Base-by-base conservation (phyloP, 2,888 invertebrate species). In the Anticlea derivata region DNA sequence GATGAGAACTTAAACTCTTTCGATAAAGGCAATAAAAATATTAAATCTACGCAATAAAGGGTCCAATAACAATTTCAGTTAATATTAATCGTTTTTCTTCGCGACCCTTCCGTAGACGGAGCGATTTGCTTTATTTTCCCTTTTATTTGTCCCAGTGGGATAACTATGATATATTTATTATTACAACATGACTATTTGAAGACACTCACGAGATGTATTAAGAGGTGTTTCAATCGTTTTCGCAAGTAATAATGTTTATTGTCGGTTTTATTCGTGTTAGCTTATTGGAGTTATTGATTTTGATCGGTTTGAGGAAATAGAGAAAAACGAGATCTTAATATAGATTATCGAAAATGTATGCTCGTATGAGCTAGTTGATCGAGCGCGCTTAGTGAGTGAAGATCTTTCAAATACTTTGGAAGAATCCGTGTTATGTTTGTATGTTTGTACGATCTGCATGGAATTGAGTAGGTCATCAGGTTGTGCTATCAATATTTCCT, bases 21-120 rank as follows among this genome's bases (percentile, higher is more conserved):
- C 80, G 70, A 66, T 70, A 70, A 70, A 64, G 62, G 75, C 75
- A 79, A 75, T 86, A 83, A 88, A 87, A 86, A 86, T 88, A 87
- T 88, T 84, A 86, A 83, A 83, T 80, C 74, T 75, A 56, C 63
- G 71, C 77, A 75, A 81, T 86, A 83, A 82, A 81, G 75, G 75
- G 76, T 72, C 62, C 84, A 61, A 84, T 87, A 86, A 88, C 86
- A 80, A 83, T 88, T 85, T 85, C 85, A 87, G 88, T 89, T 89
- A 88, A 90, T 89, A 89, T 89, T 89, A 90, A 90, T 89, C 87
- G 89, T 75, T 90, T 87, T 89, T 87, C 89, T 89, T 80, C 80
- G 68, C 74, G 85, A 83, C 89, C 89, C 88, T 86, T 86, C 86
- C 81, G 73, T 68, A 66, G 66, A 63, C 67, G 68, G 66, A 70